Percentiles rank a stretch among this genome's conserved stretches.
These are phyloP conservation scores for Sycophila sp. DNA, from an alignment of 1,140 invertebrate genomes.

Conservation along the genomic window DNA sequence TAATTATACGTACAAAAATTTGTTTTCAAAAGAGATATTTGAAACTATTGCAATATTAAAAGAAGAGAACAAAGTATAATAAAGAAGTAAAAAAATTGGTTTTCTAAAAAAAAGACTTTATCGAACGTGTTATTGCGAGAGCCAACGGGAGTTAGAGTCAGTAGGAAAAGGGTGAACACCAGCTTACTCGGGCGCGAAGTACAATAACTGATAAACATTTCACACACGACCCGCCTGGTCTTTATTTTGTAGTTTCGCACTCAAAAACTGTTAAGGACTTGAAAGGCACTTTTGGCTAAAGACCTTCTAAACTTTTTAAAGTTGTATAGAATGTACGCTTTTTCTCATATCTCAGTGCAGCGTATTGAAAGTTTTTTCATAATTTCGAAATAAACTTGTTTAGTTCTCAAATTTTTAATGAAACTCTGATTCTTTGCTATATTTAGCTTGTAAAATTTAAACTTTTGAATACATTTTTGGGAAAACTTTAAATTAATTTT, in stretches of 20 bases:
- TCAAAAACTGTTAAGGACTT: not conserved
- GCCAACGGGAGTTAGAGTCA: too few relatives aligned
- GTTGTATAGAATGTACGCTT: not conserved
- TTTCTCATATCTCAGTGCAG: not conserved
- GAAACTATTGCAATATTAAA: not conserved
- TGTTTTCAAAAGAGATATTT: too few relatives aligned
- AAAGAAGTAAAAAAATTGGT: not conserved
- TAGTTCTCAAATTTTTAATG: too few relatives aligned
- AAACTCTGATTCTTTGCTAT: too few relatives aligned
- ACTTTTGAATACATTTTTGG: too few relatives aligned
- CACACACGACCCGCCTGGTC: not conserved
- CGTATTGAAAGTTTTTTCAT: not conserved
- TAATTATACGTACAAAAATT: not conserved
- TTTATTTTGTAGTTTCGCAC: not conserved
- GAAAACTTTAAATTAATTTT: too few relatives aligned
- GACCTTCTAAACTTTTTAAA: not conserved
- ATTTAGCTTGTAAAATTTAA: too few relatives aligned
- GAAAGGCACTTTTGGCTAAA: conserved; percentile 1
- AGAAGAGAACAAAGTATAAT: not conserved
- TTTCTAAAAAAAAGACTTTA: not conserved
- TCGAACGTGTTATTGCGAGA: not conserved
- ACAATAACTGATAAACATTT: conserved; percentile 10
- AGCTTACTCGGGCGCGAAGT: too few relatives aligned
- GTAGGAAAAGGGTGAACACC: too few relatives aligned
- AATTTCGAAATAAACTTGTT: too few relatives aligned